These are phyloP conservation scores for Ornithoptera priamus DNA, from an alignment of 2,888 invertebrate species.

Conservation along the genomic window DNA sequence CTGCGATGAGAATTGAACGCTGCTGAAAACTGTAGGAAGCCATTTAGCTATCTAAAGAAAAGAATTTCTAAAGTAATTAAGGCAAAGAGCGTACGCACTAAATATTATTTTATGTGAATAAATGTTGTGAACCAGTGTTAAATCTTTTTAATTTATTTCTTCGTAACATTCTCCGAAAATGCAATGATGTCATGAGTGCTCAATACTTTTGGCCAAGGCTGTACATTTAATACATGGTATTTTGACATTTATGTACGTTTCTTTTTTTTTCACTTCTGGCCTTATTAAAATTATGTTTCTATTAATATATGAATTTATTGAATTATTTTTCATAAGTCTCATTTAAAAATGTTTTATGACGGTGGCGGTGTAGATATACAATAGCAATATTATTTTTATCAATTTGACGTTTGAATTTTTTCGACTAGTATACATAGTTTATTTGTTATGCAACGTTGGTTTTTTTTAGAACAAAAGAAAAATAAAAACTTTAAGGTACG, in stretches of 20 bases:
- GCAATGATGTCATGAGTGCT: too few species aligned
- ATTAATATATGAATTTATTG: background rate
- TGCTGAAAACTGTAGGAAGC: too few species aligned
- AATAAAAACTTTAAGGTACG: constrained; percentile 47
- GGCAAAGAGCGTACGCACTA: too few species aligned
- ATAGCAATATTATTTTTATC: background rate
- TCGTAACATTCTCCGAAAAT: too few species aligned
- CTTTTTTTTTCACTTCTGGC: background rate
- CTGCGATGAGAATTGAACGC: too few species aligned
- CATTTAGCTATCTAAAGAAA: background rate
- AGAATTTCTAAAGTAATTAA: too few species aligned
- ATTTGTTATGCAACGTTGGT: constrained; percentile 82
- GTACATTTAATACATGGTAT: too few species aligned
- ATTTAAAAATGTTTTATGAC: background rate
- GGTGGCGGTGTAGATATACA: background rate
- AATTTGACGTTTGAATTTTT: background rate
- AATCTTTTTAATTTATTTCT: too few species aligned
- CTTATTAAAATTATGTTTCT: background rate
- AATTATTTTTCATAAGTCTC: background rate
- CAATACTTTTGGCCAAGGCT: too few species aligned
- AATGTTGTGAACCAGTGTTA: too few species aligned
- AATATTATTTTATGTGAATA: too few species aligned
- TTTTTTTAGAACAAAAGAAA: constrained; percentile 77
- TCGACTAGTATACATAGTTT: background rate
- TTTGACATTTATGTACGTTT: background rate